Percentiles rank a stretch among this genome's conserved stretches.
These are phyloP conservation scores for Erinaceus europaeus DNA, from an alignment of 2,113 vertebrate genomes.

Conservation along the genomic window DNA sequence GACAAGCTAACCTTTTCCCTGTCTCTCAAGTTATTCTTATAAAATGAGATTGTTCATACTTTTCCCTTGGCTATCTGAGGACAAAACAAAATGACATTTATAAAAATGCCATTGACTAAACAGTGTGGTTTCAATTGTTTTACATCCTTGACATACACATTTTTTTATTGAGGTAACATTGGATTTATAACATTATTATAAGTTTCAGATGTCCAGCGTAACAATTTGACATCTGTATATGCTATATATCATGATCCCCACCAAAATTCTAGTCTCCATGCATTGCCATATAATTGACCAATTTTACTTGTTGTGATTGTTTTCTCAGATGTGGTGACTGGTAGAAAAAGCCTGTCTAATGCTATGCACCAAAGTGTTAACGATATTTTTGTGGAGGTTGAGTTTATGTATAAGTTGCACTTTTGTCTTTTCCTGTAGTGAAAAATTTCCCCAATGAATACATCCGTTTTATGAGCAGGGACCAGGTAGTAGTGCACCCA, in stretches of 20 bases:
- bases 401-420: background rate
- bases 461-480: no score
- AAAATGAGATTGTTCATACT: background rate
- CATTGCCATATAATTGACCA: no score
- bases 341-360: background rate
- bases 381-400: background rate
- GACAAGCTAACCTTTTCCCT: background rate
- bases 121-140: background rate
- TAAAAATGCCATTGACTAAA: background rate
- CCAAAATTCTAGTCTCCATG: no score
- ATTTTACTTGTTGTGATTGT: background rate
- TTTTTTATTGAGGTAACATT: background rate
- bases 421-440: conserved; percentile 7
- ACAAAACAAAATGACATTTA: background rate
- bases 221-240: background rate
- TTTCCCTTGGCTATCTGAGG: background rate
- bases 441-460: background rate
- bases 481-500: no score
- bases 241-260: no score
- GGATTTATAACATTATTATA: background rate
- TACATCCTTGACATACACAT: background rate
- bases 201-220: background rate
- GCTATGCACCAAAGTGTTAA: background rate
- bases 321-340: background rate
- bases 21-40: background rate